Evolutionary conservation across 2,113 vertebrate species (phyloP).

Genomic region (Pseudopodoces humilis): DNA sequence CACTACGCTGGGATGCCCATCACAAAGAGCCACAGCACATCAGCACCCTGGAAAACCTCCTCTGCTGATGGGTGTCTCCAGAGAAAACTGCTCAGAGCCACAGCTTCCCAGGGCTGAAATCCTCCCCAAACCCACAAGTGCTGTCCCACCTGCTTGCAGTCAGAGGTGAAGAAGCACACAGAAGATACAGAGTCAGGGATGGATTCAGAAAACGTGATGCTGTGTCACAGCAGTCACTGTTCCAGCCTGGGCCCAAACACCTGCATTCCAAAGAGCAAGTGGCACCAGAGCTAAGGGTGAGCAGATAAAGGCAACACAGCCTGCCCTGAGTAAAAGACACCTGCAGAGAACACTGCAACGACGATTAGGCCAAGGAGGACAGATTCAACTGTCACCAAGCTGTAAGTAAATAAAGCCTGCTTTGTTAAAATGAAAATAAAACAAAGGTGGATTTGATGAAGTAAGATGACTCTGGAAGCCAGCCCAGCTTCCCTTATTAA

Average conservation of each 20-base stretch:
- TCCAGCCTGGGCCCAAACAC: not conserved
- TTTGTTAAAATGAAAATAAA: conserved; percentile 17
- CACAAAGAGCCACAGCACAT: not conserved
- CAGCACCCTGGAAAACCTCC: not conserved
- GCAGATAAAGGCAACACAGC: not conserved
- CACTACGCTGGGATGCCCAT: not conserved
- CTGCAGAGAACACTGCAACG: rapidly evolving
- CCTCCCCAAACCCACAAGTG: not conserved
- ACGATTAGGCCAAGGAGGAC: not conserved
- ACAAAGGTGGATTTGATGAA: not conserved
- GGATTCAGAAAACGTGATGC: not conserved
- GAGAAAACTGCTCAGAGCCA: not conserved
- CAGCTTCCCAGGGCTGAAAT: not conserved
- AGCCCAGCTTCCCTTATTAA: not conserved
- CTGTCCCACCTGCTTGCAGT: not conserved
- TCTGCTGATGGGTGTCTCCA: not conserved
- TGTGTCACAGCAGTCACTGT: not conserved
- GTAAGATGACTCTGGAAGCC: not conserved
- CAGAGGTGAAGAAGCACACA: not conserved
- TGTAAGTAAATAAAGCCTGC: not conserved
- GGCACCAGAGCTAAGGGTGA: not conserved
- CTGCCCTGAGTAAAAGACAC: not conserved
- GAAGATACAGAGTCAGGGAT: not conserved
- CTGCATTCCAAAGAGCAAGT: not conserved
- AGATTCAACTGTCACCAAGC: not conserved